Percentiles rank a stretch among this genome's conserved stretches.
phyloP scores from a whole-genome alignment of 1,140 invertebrate species.

The Drosophila willistoni region DNA sequence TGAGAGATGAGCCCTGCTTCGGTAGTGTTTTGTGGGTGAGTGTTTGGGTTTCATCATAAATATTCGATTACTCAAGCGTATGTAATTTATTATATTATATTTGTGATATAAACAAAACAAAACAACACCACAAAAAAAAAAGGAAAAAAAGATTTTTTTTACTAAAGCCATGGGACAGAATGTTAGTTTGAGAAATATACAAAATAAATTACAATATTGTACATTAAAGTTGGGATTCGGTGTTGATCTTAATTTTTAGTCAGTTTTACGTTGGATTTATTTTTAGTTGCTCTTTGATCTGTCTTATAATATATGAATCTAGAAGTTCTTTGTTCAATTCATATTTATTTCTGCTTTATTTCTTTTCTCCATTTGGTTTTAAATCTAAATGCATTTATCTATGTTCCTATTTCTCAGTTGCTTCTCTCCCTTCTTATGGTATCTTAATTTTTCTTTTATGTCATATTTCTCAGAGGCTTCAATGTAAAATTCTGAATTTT shows the following conservation, averaged over 20 bases:
- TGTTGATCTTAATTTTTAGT: neutral
- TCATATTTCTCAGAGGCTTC: too few relatives aligned
- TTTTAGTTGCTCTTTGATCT: neutral
- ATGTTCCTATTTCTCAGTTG: too few relatives aligned
- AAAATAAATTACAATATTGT: neutral
- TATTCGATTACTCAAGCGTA: slow-evolving; percentile 74
- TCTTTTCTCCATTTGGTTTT: too few relatives aligned
- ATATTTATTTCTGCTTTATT: too few relatives aligned
- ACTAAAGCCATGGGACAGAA: neutral
- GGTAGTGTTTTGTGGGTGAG: slow-evolving; percentile 30
- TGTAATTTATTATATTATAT: slow-evolving; percentile 78
- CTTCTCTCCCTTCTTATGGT: too few relatives aligned
- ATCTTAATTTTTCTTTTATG: too few relatives aligned
- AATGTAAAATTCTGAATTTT: too few relatives aligned
- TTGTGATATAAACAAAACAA: slow-evolving; percentile 27
- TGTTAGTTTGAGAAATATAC: neutral
- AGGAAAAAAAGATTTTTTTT: neutral
- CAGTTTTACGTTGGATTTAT: neutral
- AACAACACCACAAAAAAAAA: neutral
- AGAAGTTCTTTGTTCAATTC: too few relatives aligned
- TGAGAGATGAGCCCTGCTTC: slow-evolving; percentile 37
- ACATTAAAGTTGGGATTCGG: neutral
- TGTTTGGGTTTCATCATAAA: slow-evolving; percentile 67
- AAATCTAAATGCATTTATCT: too few relatives aligned
- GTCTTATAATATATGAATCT: too few relatives aligned